A percentile compares a stretch with the other conserved stretches of the same genome.
Evolutionary conservation across 2,797 vertebrate genomes (phyloP).

Genomic region (Oophaga sylvatica): DNA sequence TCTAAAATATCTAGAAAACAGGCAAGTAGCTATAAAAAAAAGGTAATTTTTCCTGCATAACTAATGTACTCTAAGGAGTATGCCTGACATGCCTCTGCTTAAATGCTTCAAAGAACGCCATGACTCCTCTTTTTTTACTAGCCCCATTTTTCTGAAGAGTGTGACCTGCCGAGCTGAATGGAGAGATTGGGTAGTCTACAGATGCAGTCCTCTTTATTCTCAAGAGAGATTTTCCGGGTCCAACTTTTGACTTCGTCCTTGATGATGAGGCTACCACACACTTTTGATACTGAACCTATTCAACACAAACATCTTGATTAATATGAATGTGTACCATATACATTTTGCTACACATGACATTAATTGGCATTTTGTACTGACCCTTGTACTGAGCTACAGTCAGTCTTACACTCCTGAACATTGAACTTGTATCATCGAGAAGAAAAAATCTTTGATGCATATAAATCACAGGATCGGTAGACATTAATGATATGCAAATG

Average conservation of each 20-base stretch:
- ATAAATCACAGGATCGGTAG: too few species aligned
- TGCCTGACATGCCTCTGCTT: constrained; percentile 84
- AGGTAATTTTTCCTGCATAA: constrained; percentile 1
- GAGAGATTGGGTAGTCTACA: constrained; percentile 77
- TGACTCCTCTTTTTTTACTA: constrained; percentile 81
- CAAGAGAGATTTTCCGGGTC: constrained; percentile 71
- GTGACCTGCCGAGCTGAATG: constrained; percentile 68
- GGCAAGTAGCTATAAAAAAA: constrained; percentile 34
- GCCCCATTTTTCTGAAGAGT: constrained; percentile 69
- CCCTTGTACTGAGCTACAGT: neutral
- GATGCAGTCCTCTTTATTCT: constrained; percentile 85
- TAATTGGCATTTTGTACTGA: neutral
- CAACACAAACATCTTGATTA: neutral
- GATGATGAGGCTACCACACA: constrained; percentile 90
- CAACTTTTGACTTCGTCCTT: constrained; percentile 77
- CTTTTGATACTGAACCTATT: constrained; percentile 93
- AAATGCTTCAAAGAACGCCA: constrained; percentile 89
- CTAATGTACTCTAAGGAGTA: constrained; percentile 69
- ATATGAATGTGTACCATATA: neutral
- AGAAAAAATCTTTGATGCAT: too few species aligned
- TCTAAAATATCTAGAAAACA: constrained; percentile 58
- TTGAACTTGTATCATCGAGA: too few species aligned
- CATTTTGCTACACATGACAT: neutral
- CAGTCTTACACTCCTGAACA: neutral
- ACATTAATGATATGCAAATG: too few species aligned